A percentile compares a stretch with the other conserved stretches of the same genome.
Evolutionary conservation across 1,140 invertebrate genomes (phyloP).

Genomic region (Polypedilum vanderplanki): DNA sequence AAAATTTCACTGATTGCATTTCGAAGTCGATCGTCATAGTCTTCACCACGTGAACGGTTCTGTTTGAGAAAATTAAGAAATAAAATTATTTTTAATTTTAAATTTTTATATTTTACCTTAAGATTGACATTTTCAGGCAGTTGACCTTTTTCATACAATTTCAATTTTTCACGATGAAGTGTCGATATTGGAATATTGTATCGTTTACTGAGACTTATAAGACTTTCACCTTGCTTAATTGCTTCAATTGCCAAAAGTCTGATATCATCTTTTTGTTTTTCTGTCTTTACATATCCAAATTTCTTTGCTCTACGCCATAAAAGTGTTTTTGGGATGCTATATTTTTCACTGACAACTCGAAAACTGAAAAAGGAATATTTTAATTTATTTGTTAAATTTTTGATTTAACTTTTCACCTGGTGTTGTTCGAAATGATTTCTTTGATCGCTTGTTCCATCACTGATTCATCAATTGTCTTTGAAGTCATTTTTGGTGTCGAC

Average conservation of each 20-base stretch:
- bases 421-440: not conserved
- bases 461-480: not conserved
- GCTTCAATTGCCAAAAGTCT: conserved; percentile 49
- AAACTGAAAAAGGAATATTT: not conserved
- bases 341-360: conserved; percentile 36
- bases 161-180: conserved; percentile 51
- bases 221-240: conserved; percentile 49
- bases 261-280: conserved; percentile 44
- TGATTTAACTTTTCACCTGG: not conserved
- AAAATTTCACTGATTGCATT: conserved; percentile 51
- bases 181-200: conserved; percentile 54
- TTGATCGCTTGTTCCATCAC: not conserved
- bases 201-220: conserved; percentile 49
- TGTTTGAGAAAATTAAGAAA: no score
- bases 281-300: conserved; percentile 44
- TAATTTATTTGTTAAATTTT: not conserved
- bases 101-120: conserved; percentile 34
- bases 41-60: conserved; percentile 45
- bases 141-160: conserved; percentile 49
- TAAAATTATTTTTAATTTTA: no score
- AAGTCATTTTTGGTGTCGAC: not conserved
- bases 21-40: conserved; percentile 47
- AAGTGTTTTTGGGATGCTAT: conserved; percentile 54
- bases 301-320: conserved; percentile 54
- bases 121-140: conserved; percentile 45